Percentiles rank a stretch among this genome's conserved stretches.
Conservation (phyloP, 2,797 vertebrate genomes). For the Poecilia gillii region DNA sequence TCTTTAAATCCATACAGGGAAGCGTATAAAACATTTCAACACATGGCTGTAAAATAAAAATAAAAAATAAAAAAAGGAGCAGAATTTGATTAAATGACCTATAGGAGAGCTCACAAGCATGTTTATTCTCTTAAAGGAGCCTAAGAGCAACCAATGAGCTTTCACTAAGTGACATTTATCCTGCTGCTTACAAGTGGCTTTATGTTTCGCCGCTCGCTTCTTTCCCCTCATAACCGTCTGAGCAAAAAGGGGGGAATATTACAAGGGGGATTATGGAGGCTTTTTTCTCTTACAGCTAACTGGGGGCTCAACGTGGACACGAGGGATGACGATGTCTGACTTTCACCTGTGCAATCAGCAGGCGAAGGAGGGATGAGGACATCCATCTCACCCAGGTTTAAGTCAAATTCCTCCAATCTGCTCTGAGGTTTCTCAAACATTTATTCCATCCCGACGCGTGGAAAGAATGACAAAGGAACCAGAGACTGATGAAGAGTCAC, state of each 20-base stretch:
- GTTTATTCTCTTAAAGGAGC: slow-evolving; percentile 42
- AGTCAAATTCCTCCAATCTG: slow-evolving; percentile 82
- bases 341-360: slow-evolving; percentile 51
- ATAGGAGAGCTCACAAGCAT: slow-evolving; percentile 29
- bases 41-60: slow-evolving; percentile 29
- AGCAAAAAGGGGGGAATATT: slow-evolving; percentile 49
- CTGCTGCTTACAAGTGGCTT: slow-evolving; percentile 68
- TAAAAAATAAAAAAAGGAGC: neutral
- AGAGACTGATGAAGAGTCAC: slow-evolving; percentile 20
- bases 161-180: slow-evolving; percentile 66
- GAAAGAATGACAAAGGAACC: slow-evolving; percentile 66
- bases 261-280: slow-evolving; percentile 65
- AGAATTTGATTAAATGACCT: slow-evolving; percentile 31
- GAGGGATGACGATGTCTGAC: slow-evolving; percentile 67
- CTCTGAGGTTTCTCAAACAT: slow-evolving; percentile 76
- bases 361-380: slow-evolving; percentile 53
- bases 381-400: slow-evolving; percentile 72
- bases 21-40: slow-evolving; percentile 40
- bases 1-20: slow-evolving; percentile 29
- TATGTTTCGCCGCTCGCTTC: slow-evolving; percentile 42
- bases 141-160: slow-evolving; percentile 43
- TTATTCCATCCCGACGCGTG: slow-evolving; percentile 63
- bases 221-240: slow-evolving; percentile 60
- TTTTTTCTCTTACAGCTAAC: slow-evolving; percentile 32
- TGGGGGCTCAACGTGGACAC: slow-evolving; percentile 45